Percentiles rank a stretch among this genome's conserved stretches.
These are phyloP conservation scores for Caerostris darwini DNA, from an alignment of 1,140 invertebrate genomes.

Conservation along the genomic window DNA sequence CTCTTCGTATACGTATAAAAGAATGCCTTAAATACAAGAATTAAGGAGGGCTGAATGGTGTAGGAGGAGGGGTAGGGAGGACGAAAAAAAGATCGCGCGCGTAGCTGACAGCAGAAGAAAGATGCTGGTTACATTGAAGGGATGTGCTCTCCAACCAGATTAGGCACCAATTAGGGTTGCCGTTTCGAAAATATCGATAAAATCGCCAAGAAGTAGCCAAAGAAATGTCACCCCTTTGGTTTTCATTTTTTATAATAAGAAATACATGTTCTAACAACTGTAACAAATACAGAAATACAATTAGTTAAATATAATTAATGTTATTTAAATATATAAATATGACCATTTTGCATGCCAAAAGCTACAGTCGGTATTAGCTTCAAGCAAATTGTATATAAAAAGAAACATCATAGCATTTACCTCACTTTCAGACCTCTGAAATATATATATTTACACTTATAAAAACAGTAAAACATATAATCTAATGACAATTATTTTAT, in stretches of 20 bases:
- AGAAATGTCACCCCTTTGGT: background rate
- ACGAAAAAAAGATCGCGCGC: background rate
- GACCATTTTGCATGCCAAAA: too few species aligned
- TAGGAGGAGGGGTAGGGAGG: background rate
- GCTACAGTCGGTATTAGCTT: too few species aligned
- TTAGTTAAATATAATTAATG: too few species aligned
- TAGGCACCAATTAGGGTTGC: conserved; percentile 38
- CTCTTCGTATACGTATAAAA: background rate
- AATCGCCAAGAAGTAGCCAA: background rate
- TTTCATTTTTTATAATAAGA: background rate
- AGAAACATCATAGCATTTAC: too few species aligned
- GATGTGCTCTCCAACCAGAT: conserved; percentile 30
- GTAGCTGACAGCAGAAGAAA: conserved; percentile 30
- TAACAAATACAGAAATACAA: too few species aligned
- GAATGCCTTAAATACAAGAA: conserved; percentile 32
- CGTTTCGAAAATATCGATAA: conserved; percentile 28
- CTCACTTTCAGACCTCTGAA: too few species aligned
- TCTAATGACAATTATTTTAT: too few species aligned
- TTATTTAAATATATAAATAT: too few species aligned
- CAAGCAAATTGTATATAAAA: too few species aligned
- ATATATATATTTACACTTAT: too few species aligned
- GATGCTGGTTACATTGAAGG: conserved; percentile 27
- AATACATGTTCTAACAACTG: too few species aligned
- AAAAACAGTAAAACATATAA: too few species aligned
- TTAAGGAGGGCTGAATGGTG: conserved; percentile 3